Evolutionary conservation across 2,113 vertebrate species (phyloP).

Genomic region (Pygoscelis antarcticus): DNA sequence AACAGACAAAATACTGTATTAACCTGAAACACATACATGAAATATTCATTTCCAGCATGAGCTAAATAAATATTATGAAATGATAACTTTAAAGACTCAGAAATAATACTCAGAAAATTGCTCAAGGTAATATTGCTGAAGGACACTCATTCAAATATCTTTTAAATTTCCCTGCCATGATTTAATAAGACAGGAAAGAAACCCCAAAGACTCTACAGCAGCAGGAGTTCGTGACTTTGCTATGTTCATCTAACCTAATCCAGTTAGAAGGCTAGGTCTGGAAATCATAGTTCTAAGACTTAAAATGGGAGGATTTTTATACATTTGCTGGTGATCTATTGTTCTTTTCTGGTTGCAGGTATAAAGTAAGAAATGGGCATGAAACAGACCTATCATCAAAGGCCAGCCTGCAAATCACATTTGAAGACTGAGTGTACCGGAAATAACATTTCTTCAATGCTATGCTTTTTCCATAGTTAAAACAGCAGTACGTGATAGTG

Average conservation of each 20-base stretch:
- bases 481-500: background rate
- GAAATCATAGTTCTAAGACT: background rate
- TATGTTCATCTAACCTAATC: background rate
- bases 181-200: background rate
- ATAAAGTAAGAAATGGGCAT: background rate
- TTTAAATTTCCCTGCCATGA: background rate
- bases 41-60: background rate
- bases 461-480: background rate
- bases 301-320: background rate
- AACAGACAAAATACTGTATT: background rate
- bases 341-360: background rate
- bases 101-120: background rate
- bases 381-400: background rate
- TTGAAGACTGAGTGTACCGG: background rate
- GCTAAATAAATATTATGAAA: background rate
- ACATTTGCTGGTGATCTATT: background rate
- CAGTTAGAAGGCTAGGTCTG: background rate
- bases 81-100: background rate
- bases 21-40: background rate
- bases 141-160: background rate
- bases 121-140: background rate
- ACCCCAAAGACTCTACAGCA: background rate
- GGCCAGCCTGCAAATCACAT: background rate
- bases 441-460: background rate
- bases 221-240: background rate